Conservation (phyloP, 1,140 invertebrate genomes). For the Halotydeus destructor region DNA sequence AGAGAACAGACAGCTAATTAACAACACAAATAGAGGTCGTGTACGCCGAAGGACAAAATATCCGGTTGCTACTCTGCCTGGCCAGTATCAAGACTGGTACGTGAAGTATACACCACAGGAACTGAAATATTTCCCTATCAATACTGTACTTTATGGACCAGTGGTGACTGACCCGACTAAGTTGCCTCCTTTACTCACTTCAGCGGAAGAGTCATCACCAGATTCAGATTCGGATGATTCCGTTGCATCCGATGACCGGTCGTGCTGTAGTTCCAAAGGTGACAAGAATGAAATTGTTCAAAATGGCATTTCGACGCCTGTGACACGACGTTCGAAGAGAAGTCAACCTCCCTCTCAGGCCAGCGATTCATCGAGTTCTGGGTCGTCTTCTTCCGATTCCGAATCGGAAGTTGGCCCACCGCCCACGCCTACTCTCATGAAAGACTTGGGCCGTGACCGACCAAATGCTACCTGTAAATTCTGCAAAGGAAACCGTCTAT, state of each 20-base stretch:
- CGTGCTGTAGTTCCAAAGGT: slow-evolving; percentile 7
- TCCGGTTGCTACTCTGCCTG: slow-evolving; percentile 71
- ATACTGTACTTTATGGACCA: slow-evolving; percentile 62
- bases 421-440: background rate
- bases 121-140: slow-evolving; percentile 61
- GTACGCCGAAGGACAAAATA: slow-evolving; percentile 29
- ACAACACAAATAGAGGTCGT: background rate
- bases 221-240: slow-evolving; percentile 13
- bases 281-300: background rate
- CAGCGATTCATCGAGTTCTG: background rate
- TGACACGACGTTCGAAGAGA: background rate
- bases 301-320: background rate
- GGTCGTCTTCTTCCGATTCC: background rate
- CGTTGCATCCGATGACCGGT: slow-evolving; percentile 1
- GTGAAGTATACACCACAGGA: slow-evolving; percentile 40
- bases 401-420: background rate
- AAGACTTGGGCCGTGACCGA: slow-evolving; percentile 5
- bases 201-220: background rate
- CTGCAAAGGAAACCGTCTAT: slow-evolving; percentile 26
- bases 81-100: slow-evolving; percentile 75
- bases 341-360: background rate
- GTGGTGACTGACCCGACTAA: slow-evolving; percentile 19
- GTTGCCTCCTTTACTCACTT: slow-evolving; percentile 5
- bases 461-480: slow-evolving; percentile 24
- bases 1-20: slow-evolving; percentile 11